These are phyloP conservation scores for Lepus americanus DNA, from an alignment of 2,113 vertebrate species.

Conservation along the genomic window DNA sequence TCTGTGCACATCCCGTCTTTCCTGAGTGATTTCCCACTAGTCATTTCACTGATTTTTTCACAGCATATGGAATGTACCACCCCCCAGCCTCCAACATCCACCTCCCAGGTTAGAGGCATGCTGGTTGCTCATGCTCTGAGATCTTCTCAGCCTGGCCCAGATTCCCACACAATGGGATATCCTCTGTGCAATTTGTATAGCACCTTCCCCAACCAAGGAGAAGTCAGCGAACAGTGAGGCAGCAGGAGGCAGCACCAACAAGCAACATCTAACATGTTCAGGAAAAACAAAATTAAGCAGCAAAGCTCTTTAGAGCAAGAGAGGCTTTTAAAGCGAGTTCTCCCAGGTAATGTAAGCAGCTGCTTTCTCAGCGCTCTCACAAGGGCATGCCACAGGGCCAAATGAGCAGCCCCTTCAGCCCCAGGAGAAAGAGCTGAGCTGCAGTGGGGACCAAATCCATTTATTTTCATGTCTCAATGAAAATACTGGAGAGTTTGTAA, in stretches of 20 bases:
- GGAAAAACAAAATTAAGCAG: slow-evolving; percentile 67
- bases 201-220: slow-evolving; percentile 10
- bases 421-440: slow-evolving; percentile 14
- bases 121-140: not conserved
- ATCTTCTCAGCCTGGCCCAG: not conserved
- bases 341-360: slow-evolving; percentile 61
- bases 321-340: slow-evolving; percentile 36
- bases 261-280: not conserved
- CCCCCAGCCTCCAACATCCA: not conserved
- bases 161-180: not conserved
- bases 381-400: not conserved
- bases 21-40: not conserved
- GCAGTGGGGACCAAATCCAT: slow-evolving; percentile 41
- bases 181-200: slow-evolving; percentile 11
- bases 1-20: not conserved
- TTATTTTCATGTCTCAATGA: slow-evolving; percentile 68
- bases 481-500: slow-evolving; percentile 68
- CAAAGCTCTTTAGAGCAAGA: slow-evolving; percentile 48
- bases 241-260: slow-evolving; percentile 14
- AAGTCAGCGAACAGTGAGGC: slow-evolving; percentile 9
- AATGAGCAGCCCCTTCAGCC: not conserved
- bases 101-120: not conserved
- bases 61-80: fast-evolving
- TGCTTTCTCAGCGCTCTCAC: not conserved
- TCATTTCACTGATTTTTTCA: not conserved